These are phyloP conservation scores for Pelecanoides urinatrix DNA, from an alignment of 2,113 vertebrate species.

Conservation along the genomic window DNA sequence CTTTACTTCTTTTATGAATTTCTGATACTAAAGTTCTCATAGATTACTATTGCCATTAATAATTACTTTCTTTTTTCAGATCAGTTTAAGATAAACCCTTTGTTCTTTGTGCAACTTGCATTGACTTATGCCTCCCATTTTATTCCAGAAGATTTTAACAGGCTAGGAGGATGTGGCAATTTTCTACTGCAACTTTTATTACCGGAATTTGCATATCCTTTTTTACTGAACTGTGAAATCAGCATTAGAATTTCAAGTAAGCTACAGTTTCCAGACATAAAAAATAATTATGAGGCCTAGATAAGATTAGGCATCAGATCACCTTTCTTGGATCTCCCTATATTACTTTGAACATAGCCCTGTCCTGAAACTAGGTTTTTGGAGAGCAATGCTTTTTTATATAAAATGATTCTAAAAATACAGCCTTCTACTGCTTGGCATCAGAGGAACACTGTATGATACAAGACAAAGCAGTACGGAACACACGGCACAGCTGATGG, in stretches of 20 bases:
- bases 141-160: not conserved
- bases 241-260: not conserved
- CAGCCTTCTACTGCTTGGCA: not conserved
- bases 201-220: not conserved
- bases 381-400: not conserved
- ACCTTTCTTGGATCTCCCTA: not conserved
- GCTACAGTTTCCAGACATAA: not conserved
- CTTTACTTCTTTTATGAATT: not conserved
- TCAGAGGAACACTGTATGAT: not conserved
- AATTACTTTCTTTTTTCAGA: not conserved
- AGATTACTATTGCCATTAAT: not conserved
- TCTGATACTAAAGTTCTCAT: not conserved
- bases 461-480: not conserved
- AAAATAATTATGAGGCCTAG: not conserved
- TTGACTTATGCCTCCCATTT: not conserved
- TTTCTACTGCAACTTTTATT: not conserved
- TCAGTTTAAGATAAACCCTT: not conserved
- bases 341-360: not conserved
- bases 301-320: not conserved
- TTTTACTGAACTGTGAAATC: slow-evolving; percentile 3
- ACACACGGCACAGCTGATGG: not conserved
- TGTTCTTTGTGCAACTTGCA: not conserved
- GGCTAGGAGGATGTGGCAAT: not conserved
- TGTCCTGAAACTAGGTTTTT: not conserved
- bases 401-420: not conserved